phyloP scores from a whole-genome alignment of 2,888 invertebrate genomes.

The Dicyrtoma fusca region DNA sequence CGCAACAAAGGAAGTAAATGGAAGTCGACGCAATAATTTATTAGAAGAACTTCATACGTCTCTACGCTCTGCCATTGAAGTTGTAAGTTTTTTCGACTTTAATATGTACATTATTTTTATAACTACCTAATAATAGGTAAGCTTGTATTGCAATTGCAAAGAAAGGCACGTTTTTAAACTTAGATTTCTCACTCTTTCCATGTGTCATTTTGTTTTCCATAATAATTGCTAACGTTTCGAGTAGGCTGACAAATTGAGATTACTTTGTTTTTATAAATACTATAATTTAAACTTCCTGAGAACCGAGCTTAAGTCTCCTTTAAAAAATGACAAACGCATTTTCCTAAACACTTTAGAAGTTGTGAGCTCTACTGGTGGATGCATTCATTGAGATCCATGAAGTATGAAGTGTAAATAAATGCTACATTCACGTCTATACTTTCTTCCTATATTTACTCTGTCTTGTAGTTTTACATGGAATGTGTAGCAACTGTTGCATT shows the following conservation, averaged over 20 bases:
- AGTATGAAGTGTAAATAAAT: constrained; percentile 20
- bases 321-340: too few species aligned
- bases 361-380: neutral
- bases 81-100: constrained; percentile 53
- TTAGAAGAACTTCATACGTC: constrained; percentile 58
- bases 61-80: constrained; percentile 58
- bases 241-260: too few species aligned
- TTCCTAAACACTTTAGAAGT: too few species aligned
- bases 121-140: neutral
- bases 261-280: too few species aligned
- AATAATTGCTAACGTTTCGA: too few species aligned
- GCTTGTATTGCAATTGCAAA: neutral
- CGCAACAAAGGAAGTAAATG: constrained; percentile 55
- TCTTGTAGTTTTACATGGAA: neutral
- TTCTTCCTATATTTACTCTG: too few species aligned
- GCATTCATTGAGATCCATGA: neutral
- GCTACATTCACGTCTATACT: constrained; percentile 1
- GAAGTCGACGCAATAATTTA: constrained; percentile 43
- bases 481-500: too few species aligned
- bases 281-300: too few species aligned
- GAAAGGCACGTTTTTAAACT: too few species aligned
- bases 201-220: constrained; percentile 1
- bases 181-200: too few species aligned
- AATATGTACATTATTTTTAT: neutral
- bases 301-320: too few species aligned